Base-by-base conservation (phyloP, 2,888 invertebrate genomes). In the Microdon myrmicae region DNA sequence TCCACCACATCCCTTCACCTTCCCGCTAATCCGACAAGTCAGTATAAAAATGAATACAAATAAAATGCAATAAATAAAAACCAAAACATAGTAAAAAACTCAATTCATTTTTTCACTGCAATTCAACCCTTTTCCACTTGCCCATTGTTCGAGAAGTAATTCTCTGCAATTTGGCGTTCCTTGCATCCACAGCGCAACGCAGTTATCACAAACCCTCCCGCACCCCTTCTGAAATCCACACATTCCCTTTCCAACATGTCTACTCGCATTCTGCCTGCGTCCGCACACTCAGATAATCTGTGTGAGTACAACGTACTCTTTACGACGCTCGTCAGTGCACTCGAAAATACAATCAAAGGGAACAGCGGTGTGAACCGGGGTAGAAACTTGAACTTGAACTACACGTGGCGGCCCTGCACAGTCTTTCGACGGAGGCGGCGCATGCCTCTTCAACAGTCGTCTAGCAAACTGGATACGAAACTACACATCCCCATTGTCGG, bases 361-460 rank as follows among this genome's bases (percentile, higher is more conserved):
- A n/a, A n/a, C 31, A 38, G 10, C 31, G 37, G 38, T 43, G 56
- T 37, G 37, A 47, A 45, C 45, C 51, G 56, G 51, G 58, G 58
- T 34, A 58, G 35, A 35, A 69, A 67, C 74, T 71, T 78, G 77
- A 78, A 79, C 78, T 77, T 79, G 78, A 77, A 77, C 78, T 76
- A 75, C 79, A 78, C 79, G 79, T 79, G 79, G 79, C 74, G 79
- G 79, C 71, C 71, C 71, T 74, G 74, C 74, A 73, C 58, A 59
- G 39, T 64, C 70, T 76, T 74, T 72, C 70, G 38, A 74, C 74
- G 55, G 75, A 75, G 74, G 75, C 45, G 44, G 69, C 71, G 71
- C 70, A 64, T 51, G 51, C 14, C 69, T 71, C 76, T 77, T 72
- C 67, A 39, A 73, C 71, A 56, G 53, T 47, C 53, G 56, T 61